These are phyloP conservation scores for Tetramorium alpestre DNA, from an alignment of 1,140 invertebrate species.

Conservation along the genomic window DNA sequence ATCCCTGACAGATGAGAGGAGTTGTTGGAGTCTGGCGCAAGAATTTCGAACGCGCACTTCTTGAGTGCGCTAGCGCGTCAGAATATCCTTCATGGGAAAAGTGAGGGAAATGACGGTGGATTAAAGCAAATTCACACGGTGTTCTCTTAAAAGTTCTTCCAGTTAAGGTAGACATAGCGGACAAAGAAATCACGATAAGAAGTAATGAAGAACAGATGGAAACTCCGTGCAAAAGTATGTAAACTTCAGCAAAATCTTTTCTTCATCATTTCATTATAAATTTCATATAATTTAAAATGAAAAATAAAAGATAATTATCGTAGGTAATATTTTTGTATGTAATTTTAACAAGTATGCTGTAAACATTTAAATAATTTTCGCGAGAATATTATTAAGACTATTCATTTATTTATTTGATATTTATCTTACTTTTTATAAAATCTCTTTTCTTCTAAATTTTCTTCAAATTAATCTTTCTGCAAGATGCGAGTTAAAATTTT, in stretches of 20 bases:
- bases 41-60: conserved; percentile 56
- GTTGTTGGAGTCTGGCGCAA: conserved; percentile 35
- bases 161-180: neutral
- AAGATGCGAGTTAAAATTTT: neutral
- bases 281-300: no score
- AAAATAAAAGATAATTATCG: neutral
- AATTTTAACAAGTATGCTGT: neutral
- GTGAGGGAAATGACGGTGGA: neutral
- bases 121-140: neutral
- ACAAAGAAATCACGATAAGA: neutral
- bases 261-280: neutral
- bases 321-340: neutral
- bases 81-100: conserved; percentile 34
- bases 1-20: neutral
- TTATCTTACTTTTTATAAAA: neutral
- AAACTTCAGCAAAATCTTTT: neutral
- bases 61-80: conserved; percentile 25
- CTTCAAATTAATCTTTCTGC: neutral
- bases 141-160: neutral
- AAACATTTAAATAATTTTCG: neutral
- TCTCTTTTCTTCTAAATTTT: neutral
- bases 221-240: neutral
- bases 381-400: neutral
- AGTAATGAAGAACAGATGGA: neutral
- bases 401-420: neutral